A percentile compares a stretch with the other conserved stretches of the same genome.
These are phyloP conservation scores for Lasius fuliginosus DNA, from an alignment of 2,888 invertebrate species.

Conservation along the genomic window DNA sequence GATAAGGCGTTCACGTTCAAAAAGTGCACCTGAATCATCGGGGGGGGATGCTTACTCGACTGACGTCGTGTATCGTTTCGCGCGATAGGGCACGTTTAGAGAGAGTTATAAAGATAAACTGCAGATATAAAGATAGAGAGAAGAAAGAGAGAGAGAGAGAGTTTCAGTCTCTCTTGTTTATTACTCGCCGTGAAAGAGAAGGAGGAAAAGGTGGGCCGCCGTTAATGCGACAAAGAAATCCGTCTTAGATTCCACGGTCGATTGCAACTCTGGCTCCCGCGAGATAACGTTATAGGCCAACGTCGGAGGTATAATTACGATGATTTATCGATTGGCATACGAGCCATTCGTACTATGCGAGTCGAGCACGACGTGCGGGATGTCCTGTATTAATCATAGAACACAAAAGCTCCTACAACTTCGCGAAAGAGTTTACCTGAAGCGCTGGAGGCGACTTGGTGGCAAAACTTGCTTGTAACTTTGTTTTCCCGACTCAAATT, in stretches of 20 bases:
- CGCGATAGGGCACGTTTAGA: conserved; percentile 72
- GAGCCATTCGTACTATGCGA: conserved; percentile 46
- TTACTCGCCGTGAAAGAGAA: neutral
- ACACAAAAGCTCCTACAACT: conserved; percentile 50
- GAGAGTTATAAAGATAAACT: conserved; percentile 67
- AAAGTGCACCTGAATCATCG: conserved; percentile 66
- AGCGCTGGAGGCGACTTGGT: conserved; percentile 23
- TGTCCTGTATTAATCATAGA: conserved; percentile 53
- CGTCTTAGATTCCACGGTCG: conserved; percentile 50
- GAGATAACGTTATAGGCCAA: conserved; percentile 50
- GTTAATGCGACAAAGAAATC: conserved; percentile 47
- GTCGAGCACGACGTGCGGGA: conserved; percentile 53
- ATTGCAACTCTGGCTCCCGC: conserved; percentile 34
- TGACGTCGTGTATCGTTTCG: conserved; percentile 65
- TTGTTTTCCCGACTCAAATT: conserved; percentile 43
- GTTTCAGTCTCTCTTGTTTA: conserved; percentile 11
- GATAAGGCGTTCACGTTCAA: conserved; percentile 61
- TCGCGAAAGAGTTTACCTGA: conserved; percentile 51
- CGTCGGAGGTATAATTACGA: conserved; percentile 48
- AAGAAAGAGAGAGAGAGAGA: conserved; percentile 38
- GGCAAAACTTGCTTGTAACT: conserved; percentile 36
- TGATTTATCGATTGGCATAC: conserved; percentile 54
- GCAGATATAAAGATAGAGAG: conserved; percentile 51
- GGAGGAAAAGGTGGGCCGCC: neutral
- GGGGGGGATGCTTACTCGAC: conserved; percentile 47